Conservation (phyloP, 2,888 invertebrate species). For the Microdon myrmicae region DNA sequence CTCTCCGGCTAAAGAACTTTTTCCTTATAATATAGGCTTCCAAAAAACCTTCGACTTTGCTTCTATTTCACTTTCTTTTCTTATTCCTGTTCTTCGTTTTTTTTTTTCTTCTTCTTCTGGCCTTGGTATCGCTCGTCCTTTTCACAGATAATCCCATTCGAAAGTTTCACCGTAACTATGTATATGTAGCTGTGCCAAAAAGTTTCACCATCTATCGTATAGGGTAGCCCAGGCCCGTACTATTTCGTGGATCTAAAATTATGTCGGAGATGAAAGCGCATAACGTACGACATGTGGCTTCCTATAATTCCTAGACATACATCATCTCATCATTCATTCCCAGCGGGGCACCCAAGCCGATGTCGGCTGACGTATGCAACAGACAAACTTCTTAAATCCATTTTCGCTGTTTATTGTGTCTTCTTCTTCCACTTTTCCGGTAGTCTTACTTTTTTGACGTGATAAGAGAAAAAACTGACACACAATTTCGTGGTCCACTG, state of each 20-base stretch:
- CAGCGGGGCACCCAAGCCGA: slow-evolving; percentile 1
- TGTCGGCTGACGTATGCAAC: not conserved
- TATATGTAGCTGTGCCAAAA: slow-evolving; percentile 12
- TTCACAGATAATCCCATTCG: slow-evolving; percentile 12
- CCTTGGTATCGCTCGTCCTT: not conserved
- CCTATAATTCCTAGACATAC: slow-evolving; percentile 1
- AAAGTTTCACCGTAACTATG: slow-evolving; percentile 10
- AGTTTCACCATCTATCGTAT: slow-evolving; percentile 18
- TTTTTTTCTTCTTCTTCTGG: slow-evolving; percentile 10
- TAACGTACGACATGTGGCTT: slow-evolving; percentile 23
- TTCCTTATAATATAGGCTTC: not conserved
- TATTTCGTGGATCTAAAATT: slow-evolving; percentile 8
- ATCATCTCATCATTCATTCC: slow-evolving; percentile 9
- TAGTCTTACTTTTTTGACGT: too few relatives aligned
- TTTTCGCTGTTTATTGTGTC: slow-evolving; percentile 19
- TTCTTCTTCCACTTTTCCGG: not conserved
- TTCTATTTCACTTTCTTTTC: too few relatives aligned
- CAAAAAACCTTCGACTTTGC: too few relatives aligned
- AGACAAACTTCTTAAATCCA: slow-evolving; percentile 17
- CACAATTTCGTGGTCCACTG: slow-evolving; percentile 6
- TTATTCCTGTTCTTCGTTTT: too few relatives aligned
- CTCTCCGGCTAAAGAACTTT: not conserved
- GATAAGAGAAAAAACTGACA: not conserved
- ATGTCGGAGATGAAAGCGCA: slow-evolving; percentile 20
- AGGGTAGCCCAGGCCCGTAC: too few relatives aligned